Evolutionary conservation across 2,113 vertebrate species (phyloP).

Genomic region (Amblyornis subalaris): DNA sequence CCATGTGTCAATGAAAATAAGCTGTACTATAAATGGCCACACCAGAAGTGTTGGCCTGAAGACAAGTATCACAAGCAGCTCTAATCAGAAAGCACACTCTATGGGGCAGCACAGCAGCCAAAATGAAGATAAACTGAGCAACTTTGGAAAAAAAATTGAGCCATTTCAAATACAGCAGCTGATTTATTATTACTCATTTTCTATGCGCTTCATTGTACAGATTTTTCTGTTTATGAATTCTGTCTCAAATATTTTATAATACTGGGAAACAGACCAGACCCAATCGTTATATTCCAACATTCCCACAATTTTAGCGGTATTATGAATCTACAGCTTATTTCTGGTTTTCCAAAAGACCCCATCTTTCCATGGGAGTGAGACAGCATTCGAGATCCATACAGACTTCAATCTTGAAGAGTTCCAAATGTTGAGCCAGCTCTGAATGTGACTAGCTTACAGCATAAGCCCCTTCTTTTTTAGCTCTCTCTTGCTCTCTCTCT

Average conservation of each 20-base stretch:
- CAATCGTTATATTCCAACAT: neutral
- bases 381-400: neutral
- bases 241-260: neutral
- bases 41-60: neutral
- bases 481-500: rapidly evolving
- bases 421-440: neutral
- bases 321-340: neutral
- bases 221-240: slow-evolving; percentile 27
- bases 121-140: neutral
- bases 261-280: neutral
- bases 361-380: neutral
- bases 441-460: neutral
- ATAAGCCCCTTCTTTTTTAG: neutral
- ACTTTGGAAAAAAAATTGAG: neutral
- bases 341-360: neutral
- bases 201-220: neutral
- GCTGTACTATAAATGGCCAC: neutral
- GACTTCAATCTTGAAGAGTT: neutral
- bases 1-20: neutral
- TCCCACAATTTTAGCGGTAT: neutral
- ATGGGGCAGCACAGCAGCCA: neutral
- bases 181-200: slow-evolving; percentile 1
- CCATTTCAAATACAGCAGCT: neutral
- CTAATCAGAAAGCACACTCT: neutral
- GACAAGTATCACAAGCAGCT: neutral